Base-by-base conservation (phyloP, 1,140 invertebrate genomes). In the Drosophila novamexicana region DNA sequence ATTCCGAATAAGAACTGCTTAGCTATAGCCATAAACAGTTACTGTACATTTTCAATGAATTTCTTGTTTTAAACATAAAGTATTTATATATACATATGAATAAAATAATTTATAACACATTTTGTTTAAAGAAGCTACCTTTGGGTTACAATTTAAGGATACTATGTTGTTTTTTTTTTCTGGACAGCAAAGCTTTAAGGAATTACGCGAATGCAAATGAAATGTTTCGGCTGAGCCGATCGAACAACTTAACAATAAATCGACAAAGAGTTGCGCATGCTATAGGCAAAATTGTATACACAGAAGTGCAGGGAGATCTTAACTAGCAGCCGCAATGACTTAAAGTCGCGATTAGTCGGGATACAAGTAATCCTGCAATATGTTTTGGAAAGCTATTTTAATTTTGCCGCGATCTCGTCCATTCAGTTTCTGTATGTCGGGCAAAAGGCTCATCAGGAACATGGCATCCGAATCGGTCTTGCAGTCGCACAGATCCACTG, bases 381-480 rank as follows among this genome's bases (percentile, higher is more conserved):
- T 91, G 53, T 92, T 92, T 68, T 92, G 91, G 40, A 92, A 91
- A 57, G 89, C 91, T 66, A 92, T 92, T 67, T 92, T 92, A 5
- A 92, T 91, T 68, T 92, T 92, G 49, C 91, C 91, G 37, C 91
- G 88, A 78, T 92, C 91, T 7, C 91, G 91, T 22, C 91, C 85
- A 39, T 91, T 91, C 8, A 92, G 40, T 45, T 91, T 92, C 66
- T 92, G 89, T 58, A 92, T 92, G 50, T 92, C 91, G 1, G 91
- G 91, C 62, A 92, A 52, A 7, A 92, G 76, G 40, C 91, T 92
- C 91, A 92, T 92, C 5, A 92, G 73, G 42, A 92, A 92, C 91
- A 92, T 92, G 53, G 91, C 91, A 77, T 92, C 91, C 9, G 91
- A 82, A 76, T 92, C 91, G 39, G 86, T 92, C 54, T 92, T 92